Evolutionary conservation across 30 jellyfish, hydroid and myxozoan genomes (phyloP).

Genomic region (Turritopsis rubra): DNA sequence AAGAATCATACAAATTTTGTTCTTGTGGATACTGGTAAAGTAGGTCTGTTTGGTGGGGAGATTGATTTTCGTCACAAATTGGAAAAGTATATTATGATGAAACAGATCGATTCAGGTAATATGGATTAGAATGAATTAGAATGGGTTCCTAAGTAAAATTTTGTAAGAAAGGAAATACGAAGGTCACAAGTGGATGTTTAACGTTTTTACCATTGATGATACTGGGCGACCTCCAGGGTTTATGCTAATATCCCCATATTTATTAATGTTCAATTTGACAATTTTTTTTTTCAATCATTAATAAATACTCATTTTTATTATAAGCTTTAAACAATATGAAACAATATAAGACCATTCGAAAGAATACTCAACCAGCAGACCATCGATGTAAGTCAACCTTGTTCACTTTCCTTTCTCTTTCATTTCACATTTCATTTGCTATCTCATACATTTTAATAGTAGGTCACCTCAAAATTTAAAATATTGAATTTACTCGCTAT

Average conservation of each 20-base stretch:
- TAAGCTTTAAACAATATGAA: neutral
- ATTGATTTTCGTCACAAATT: constrained; percentile 5
- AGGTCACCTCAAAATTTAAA: no score
- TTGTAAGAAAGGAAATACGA: no score
- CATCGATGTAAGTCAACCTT: neutral
- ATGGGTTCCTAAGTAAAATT: no score
- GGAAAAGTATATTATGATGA: constrained; percentile 9
- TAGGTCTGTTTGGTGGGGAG: constrained; percentile 18
- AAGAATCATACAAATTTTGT: constrained; percentile 25
- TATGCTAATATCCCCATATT: no score
- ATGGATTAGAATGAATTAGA: neutral
- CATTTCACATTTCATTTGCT: neutral
- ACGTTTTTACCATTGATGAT: no score
- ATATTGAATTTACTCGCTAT: no score
- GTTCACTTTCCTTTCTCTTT: neutral
- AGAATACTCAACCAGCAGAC: neutral
- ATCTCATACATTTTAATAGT: no score
- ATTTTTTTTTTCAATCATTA: neutral
- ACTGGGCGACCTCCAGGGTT: no score
- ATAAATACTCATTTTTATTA: neutral
- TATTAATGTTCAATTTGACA: no score
- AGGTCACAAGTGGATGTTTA: no score
- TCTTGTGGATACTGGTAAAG: constrained; percentile 24
- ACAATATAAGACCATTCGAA: neutral
- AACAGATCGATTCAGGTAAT: constrained; percentile 15